Evolutionary conservation across 2,113 vertebrate genomes (phyloP).

Genomic region (Spilogale gracilis): DNA sequence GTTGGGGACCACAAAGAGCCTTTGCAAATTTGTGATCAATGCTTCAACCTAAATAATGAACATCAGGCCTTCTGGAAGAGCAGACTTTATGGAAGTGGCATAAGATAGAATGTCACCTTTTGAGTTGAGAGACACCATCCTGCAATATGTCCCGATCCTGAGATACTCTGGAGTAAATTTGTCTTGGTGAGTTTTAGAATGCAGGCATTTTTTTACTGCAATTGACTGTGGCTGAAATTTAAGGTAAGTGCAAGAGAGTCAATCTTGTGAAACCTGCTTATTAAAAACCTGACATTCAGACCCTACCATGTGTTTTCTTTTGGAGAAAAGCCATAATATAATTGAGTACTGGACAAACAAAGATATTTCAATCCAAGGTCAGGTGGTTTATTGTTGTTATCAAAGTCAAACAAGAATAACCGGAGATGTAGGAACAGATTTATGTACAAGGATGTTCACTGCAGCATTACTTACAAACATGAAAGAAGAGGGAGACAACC

Average conservation of each 20-base stretch:
- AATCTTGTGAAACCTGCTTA: slow-evolving; percentile 56
- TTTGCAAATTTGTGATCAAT: not conserved
- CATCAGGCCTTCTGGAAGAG: not conserved
- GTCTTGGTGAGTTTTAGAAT: not conserved
- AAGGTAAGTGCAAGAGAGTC: slow-evolving; percentile 45
- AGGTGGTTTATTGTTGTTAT: slow-evolving; percentile 51
- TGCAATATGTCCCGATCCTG: not conserved
- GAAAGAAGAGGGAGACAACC: not conserved
- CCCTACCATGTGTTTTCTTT: slow-evolving; percentile 19
- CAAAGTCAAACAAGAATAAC: slow-evolving; percentile 46
- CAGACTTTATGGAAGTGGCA: not conserved
- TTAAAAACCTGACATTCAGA: slow-evolving; percentile 62
- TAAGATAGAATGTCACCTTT: not conserved
- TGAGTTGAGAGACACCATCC: not conserved
- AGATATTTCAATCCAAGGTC: slow-evolving; percentile 63
- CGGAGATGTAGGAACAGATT: not conserved
- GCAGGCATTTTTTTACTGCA: not conserved
- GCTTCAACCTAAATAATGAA: not conserved
- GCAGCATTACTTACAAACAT: slow-evolving; percentile 47
- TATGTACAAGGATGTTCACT: slow-evolving; percentile 34
- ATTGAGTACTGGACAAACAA: slow-evolving; percentile 52
- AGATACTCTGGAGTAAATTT: not conserved
- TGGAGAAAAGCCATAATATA: slow-evolving; percentile 62
- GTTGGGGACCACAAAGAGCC: not conserved
- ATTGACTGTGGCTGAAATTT: slow-evolving; percentile 26